These are phyloP conservation scores for Lonchura striata DNA, from an alignment of 2,113 vertebrate species.

Conservation along the genomic window DNA sequence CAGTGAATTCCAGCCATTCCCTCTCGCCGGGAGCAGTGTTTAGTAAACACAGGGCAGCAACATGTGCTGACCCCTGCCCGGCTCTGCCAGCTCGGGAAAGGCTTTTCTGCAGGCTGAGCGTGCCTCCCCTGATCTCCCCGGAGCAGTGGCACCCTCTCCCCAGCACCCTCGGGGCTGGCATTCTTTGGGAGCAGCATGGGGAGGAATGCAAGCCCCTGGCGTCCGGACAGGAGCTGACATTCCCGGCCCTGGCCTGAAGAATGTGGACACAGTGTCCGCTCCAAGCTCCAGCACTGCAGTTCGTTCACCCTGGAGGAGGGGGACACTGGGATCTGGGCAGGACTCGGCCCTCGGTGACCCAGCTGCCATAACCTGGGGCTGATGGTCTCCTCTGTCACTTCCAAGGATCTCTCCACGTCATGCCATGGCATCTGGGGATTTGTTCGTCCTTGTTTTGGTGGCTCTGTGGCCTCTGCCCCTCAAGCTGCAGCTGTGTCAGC, in stretches of 20 bases:
- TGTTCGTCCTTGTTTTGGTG: background rate
- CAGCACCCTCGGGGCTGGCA: background rate
- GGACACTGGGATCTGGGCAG: fast-evolving
- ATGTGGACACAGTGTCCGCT: slow-evolving; percentile 76
- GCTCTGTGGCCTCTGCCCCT: background rate
- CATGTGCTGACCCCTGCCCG: background rate
- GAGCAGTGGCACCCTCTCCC: background rate
- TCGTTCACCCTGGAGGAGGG: slow-evolving; percentile 17
- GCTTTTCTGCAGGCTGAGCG: background rate
- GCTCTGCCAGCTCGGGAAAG: background rate
- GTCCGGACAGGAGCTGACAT: slow-evolving; percentile 59
- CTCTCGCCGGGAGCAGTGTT: background rate
- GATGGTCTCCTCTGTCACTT: background rate
- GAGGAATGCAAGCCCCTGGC: slow-evolving; percentile 74
- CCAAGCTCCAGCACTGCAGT: slow-evolving; percentile 24
- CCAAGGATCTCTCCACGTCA: background rate
- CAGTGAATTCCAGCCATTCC: slow-evolving; percentile 59
- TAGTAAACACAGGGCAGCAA: slow-evolving; percentile 10
- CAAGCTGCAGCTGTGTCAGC: background rate
- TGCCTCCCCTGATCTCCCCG: fast-evolving
- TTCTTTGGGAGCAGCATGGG: slow-evolving; percentile 37
- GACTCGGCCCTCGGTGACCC: background rate
- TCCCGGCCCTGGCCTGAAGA: slow-evolving; percentile 64
- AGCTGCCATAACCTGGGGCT: background rate
- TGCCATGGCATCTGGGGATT: background rate